phyloP scores from a whole-genome alignment of 1,140 invertebrate genomes.

The Danaus plexippus region DNA sequence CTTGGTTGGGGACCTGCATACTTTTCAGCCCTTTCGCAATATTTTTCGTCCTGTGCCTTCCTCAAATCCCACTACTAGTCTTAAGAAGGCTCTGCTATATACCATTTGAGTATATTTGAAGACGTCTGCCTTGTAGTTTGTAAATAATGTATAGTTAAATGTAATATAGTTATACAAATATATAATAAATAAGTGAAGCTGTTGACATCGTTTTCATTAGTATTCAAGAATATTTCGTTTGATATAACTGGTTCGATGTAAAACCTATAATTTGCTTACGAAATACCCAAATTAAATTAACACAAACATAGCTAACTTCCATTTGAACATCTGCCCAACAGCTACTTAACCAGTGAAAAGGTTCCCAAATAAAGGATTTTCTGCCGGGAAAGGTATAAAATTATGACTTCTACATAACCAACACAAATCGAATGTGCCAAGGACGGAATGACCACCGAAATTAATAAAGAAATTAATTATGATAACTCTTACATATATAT shows the following conservation, averaged over 20 bases:
- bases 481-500: no score
- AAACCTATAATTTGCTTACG: neutral
- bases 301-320: no score
- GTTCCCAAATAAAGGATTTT: no score
- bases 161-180: conserved; percentile 17
- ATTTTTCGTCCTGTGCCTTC: conserved; percentile 68
- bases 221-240: neutral
- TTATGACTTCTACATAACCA: no score
- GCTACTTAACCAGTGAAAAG: conserved; percentile 1
- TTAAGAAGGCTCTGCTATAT: conserved; percentile 69
- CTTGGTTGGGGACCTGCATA: conserved; percentile 65
- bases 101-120: conserved; percentile 71
- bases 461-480: no score
- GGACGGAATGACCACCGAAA: no score
- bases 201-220: neutral
- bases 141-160: conserved; percentile 23
- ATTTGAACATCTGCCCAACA: no score
- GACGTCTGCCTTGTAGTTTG: conserved; percentile 10
- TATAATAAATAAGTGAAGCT: neutral
- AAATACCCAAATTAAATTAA: neutral
- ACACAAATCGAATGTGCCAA: no score
- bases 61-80: conserved; percentile 67
- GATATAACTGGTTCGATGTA: neutral
- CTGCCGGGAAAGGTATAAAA: no score
- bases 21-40: conserved; percentile 69